Percentiles rank a stretch among this genome's conserved stretches.
phyloP scores from a whole-genome alignment of 2,113 vertebrate species.

The Lagenorhynchus albirostris region DNA sequence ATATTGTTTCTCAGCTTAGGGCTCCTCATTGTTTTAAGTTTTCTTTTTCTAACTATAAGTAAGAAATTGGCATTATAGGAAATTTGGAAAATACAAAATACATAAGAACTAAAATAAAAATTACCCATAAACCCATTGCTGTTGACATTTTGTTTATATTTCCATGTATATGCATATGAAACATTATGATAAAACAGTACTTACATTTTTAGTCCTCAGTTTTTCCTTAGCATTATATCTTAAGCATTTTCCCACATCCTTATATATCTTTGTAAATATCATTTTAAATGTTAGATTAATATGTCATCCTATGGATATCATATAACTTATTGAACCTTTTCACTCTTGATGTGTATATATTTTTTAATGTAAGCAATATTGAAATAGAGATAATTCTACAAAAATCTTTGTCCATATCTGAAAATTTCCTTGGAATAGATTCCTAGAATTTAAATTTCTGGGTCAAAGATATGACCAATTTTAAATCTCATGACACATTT shows the following conservation, averaged over 20 bases:
- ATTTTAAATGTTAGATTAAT: neutral
- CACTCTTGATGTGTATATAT: neutral
- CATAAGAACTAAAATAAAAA: neutral
- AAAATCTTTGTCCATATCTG: neutral
- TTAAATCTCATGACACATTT: neutral
- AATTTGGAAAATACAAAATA: neutral
- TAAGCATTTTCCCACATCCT: neutral
- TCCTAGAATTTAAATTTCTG: neutral
- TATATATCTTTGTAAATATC: neutral
- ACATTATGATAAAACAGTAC: neutral
- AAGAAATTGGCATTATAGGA: neutral
- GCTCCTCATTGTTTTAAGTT: neutral
- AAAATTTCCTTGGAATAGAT: neutral
- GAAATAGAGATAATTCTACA: neutral
- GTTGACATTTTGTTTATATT: neutral
- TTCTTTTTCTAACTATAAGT: neutral
- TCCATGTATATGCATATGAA: neutral
- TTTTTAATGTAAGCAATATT: neutral
- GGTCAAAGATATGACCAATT: neutral
- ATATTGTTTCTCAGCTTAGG: neutral
- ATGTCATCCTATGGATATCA: neutral
- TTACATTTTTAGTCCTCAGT: neutral
- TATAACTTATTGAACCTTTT: neutral
- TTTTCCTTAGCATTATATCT: neutral
- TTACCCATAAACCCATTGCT: neutral